Conservation (phyloP, 1,140 invertebrate genomes). For the Pseudomyrmex sp. region DNA sequence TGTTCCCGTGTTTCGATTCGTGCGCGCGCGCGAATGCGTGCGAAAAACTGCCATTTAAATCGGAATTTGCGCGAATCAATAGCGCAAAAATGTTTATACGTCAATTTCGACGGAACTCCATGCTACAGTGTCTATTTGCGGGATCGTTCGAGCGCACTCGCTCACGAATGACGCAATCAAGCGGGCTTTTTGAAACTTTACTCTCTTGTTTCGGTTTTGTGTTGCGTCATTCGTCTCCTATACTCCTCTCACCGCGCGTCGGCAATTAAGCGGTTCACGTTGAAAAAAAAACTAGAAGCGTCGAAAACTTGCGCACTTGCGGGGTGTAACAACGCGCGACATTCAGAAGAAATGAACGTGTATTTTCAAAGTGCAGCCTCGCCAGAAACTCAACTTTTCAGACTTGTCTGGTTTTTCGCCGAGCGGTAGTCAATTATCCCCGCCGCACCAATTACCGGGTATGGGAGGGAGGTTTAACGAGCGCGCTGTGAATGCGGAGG, state of each 20-base stretch:
- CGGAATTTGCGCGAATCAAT: conserved; percentile 38
- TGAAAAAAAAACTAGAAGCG: neutral
- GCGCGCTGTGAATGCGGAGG: conserved; percentile 14
- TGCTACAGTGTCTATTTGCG: conserved; percentile 37
- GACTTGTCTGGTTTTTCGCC: neutral
- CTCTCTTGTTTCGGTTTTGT: conserved; percentile 9
- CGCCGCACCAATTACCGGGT: conserved; percentile 6
- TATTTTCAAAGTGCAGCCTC: conserved; percentile 15
- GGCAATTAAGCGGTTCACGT: neutral
- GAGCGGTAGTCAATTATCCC: conserved; percentile 28
- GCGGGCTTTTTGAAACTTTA: conserved; percentile 51
- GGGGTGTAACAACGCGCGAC: neutral
- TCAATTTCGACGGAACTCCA: conserved; percentile 38
- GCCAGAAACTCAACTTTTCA: neutral
- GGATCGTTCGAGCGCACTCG: conserved; percentile 19
- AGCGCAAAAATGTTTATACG: conserved; percentile 43
- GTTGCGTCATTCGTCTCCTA: neutral
- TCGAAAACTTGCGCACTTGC: neutral
- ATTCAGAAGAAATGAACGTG: neutral
- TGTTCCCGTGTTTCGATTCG: neutral
- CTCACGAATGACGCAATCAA: conserved; percentile 17
- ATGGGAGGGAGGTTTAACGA: conserved; percentile 29
- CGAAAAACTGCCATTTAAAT: conserved; percentile 41
- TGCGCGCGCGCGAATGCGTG: neutral
- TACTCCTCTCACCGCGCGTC: neutral